Base-by-base conservation (phyloP, 2,888 invertebrate species). In the Dolomedes plantarius region DNA sequence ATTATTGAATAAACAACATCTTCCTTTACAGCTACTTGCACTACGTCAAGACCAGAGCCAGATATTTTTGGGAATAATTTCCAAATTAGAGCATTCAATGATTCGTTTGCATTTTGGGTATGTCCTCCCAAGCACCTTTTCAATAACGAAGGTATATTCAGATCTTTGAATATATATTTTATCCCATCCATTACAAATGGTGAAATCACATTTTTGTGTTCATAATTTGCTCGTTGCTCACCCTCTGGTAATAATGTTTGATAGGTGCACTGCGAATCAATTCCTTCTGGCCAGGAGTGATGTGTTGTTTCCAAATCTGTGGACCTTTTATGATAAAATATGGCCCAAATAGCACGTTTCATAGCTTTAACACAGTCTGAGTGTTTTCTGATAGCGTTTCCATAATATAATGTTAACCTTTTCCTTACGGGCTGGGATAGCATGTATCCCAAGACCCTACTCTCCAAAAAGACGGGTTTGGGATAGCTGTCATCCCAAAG, bases 31-130 rank as follows among this genome's bases (percentile, higher is more conserved):
- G 27, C 64, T 32, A 74, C 36, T 0, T n/a, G n/a, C n/a, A n/a
- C n/a, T n/a, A n/a, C n/a, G n/a, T n/a, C n/a, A n/a, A n/a, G n/a
- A n/a, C n/a, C n/a, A n/a, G n/a, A n/a, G n/a, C n/a, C n/a, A n/a
- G n/a, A n/a, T n/a, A n/a, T n/a, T n/a, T n/a, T n/a, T n/a, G n/a
- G n/a, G n/a, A n/a, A n/a, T n/a, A n/a, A n/a, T n/a, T n/a, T n/a
- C n/a, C n/a, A n/a, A n/a, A 75, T 39, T 0, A 28, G 11, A 3
- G 29, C n/a, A 29, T 76, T 76, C 6, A 76, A 28, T 11, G 76
- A 76, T 32, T 76, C 76, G 9, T 76, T 67, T 16, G 65, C 29
- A 46, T 76, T 76, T 41, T 76, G 67, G 11, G 76, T 76, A 9
- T 67, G n/a, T 1, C 46, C 76, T 29, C 67, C 76, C 6, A 76